Percentiles rank a stretch among this genome's conserved stretches.
Conservation (phyloP, 92 coral and sea anemone species). For the Zoanthus solanderi region DNA sequence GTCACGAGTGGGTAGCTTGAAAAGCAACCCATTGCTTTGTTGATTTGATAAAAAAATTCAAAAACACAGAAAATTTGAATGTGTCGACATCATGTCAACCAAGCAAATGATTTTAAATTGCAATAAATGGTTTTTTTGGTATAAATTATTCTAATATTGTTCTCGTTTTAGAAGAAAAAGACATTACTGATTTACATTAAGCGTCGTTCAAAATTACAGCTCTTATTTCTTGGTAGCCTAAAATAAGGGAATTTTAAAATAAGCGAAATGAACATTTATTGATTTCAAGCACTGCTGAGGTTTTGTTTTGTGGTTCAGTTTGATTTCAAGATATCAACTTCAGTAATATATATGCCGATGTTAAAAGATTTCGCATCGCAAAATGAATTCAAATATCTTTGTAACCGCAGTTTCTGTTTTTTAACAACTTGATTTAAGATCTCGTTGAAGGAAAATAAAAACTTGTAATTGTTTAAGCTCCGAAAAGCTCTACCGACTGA, state of each 20-base stretch:
- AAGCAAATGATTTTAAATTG: constrained; percentile 9
- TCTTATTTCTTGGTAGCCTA: no score
- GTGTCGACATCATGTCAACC: background rate
- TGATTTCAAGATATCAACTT: background rate
- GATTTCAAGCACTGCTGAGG: constrained; percentile 4
- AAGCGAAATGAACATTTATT: constrained; percentile 20
- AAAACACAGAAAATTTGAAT: background rate
- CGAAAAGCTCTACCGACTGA: background rate
- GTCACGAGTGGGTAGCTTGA: background rate
- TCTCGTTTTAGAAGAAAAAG: background rate
- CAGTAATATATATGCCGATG: background rate
- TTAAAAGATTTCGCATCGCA: background rate
- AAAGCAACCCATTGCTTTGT: constrained; percentile 3
- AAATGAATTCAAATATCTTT: constrained; percentile 8
- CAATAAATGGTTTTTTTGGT: background rate
- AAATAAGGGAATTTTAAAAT: no score
- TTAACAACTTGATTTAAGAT: background rate
- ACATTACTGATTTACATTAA: background rate
- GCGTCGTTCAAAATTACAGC: background rate
- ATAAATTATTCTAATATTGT: background rate
- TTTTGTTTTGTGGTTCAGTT: constrained; percentile 10
- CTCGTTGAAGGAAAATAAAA: background rate
- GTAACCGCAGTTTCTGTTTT: background rate
- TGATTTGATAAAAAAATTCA: constrained; percentile 15
- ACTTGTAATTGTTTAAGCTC: background rate